Conservation (phyloP, 2,113 vertebrate species). For the Noturus placidus region DNA sequence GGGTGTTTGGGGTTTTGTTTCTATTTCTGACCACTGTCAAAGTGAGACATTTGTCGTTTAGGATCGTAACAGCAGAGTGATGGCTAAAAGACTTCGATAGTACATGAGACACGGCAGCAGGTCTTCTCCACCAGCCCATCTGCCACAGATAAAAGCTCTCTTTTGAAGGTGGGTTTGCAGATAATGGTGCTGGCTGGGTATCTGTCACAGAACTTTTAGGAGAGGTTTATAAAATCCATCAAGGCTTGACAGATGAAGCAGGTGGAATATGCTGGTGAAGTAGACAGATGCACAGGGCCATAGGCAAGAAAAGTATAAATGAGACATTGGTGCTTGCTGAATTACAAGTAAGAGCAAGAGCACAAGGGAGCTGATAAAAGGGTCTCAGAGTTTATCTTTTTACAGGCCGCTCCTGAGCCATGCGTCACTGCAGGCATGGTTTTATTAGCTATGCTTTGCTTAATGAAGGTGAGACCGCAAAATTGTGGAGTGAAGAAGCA, state of each 20-base stretch:
- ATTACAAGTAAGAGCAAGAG: conserved; percentile 11
- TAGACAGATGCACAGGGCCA: conserved; percentile 37
- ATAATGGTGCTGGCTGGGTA: conserved; percentile 45
- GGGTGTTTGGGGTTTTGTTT: neutral
- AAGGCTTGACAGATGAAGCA: conserved; percentile 51
- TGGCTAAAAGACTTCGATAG: conserved; percentile 21
- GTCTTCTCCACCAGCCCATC: conserved; percentile 12
- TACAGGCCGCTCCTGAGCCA: conserved; percentile 24
- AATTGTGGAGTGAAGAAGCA: conserved; percentile 23
- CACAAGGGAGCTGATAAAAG: conserved; percentile 11
- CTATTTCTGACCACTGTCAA: conserved; percentile 5
- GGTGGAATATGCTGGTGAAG: conserved; percentile 48
- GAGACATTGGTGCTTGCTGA: conserved; percentile 23
- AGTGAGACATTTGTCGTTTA: neutral
- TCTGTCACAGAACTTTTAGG: conserved; percentile 53
- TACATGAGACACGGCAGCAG: conserved; percentile 31
- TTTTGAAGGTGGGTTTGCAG: conserved; percentile 56
- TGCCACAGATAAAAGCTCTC: conserved; percentile 42
- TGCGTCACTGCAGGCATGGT: conserved; percentile 43
- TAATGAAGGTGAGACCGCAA: conserved; percentile 42
- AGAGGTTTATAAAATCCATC: conserved; percentile 58
- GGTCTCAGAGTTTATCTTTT: conserved; percentile 30
- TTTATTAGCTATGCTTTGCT: conserved; percentile 45
- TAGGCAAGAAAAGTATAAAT: conserved; percentile 46
- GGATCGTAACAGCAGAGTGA: conserved; percentile 6